Conservation (phyloP, 2,797 vertebrate genomes). For the Spinus olivaceus region DNA sequence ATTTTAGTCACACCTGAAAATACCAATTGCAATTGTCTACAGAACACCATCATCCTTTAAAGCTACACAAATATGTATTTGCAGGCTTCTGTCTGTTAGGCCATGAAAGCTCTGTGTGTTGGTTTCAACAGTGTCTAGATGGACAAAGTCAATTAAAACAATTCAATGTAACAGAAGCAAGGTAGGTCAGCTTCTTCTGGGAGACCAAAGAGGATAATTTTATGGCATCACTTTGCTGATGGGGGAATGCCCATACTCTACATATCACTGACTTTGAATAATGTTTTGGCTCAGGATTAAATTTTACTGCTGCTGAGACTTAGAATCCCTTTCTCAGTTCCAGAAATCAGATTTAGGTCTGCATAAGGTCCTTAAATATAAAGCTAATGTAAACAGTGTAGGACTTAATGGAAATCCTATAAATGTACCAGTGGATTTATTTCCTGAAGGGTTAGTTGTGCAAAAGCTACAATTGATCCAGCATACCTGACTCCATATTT, state of each 20-base stretch:
- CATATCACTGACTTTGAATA: neutral
- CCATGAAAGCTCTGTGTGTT: neutral
- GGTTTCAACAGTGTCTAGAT: neutral
- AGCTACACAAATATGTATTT: neutral
- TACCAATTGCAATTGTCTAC: neutral
- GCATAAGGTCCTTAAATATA: slow-evolving; percentile 12
- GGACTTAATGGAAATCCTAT: slow-evolving; percentile 37
- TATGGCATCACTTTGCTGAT: neutral
- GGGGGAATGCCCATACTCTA: neutral
- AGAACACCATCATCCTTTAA: neutral
- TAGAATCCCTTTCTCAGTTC: neutral
- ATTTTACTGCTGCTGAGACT: neutral
- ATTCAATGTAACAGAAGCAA: neutral
- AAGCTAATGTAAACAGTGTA: slow-evolving; percentile 19
- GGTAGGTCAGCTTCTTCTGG: neutral
- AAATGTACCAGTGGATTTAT: slow-evolving; percentile 9
- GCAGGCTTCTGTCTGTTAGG: neutral
- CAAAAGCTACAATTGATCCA: neutral
- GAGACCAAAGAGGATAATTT: neutral
- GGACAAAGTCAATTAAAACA: neutral
- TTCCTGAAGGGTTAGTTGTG: neutral
- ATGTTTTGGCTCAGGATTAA: neutral
- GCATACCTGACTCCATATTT: neutral
- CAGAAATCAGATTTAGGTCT: slow-evolving; percentile 34
- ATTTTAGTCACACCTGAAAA: neutral